Base-by-base conservation (phyloP, 1,140 invertebrate species). In the Limonius californicus region DNA sequence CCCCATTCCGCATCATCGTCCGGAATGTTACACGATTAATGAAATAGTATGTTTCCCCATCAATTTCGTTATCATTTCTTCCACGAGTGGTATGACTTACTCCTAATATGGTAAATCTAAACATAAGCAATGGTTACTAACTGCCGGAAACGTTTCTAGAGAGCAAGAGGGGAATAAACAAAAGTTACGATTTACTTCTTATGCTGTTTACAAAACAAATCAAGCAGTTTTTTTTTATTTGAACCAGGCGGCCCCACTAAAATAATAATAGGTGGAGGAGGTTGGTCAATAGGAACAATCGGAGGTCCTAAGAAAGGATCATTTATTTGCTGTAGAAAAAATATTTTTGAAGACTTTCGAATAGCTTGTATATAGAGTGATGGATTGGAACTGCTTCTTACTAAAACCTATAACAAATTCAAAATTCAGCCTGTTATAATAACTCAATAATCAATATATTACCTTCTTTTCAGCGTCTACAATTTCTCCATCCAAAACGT, bases 231-330 rank as follows among this genome's bases (percentile, higher is more conserved):
- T 2, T 45, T 50, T 35, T 70, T 62, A 15, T 57, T 59, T 6
- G 59, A 66, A 15, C 61, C 67, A 35, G 61, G 60, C 1, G 69
- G 65, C 1, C 71, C 70, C 0, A 73, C 68, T 9, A 73, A 20
- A 12, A 72, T 58, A 39, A 73, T 68, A n/a, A 72, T 60, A 11
- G 64, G 63, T 12, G 62, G 56, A 4, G 64, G 60, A 12, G 68
- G 61, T 18, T 53, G 47, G 18, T 64, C 63, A 35, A 63, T 66
- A 14, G 71, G 68, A 8, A 65, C 39, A n/a, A 69, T 45, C 23
- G 20, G 16, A 11, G 20, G n/a, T 4, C 45, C 45, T n/a, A 50
- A 18, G 1, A 57, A 20, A 1, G 70, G 68, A 18, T 45, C 27
- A 20, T 68, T 69, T 16, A 64, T 42, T 35, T 54, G 27, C 19